Percentiles rank a stretch among this genome's conserved stretches.
phyloP scores from a whole-genome alignment of 2,797 vertebrate genomes.

The Mareca strepera region DNA sequence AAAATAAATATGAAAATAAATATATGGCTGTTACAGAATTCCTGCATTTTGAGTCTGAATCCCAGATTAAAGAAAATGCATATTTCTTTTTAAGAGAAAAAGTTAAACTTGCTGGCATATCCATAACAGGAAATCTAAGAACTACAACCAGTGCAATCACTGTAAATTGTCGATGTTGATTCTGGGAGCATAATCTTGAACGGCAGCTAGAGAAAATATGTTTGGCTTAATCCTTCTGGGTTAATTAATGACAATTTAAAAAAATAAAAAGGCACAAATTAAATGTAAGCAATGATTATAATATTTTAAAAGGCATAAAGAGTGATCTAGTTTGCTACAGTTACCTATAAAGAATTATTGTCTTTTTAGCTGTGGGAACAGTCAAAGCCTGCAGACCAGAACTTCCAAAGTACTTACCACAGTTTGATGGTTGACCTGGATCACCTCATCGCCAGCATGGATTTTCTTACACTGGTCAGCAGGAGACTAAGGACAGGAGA shows the following conservation, averaged over 20 bases:
- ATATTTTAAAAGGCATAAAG: not conserved
- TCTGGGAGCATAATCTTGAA: not conserved
- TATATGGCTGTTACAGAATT: not conserved
- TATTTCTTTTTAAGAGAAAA: not conserved
- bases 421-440: conserved; percentile 81
- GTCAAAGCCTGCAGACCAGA: not conserved
- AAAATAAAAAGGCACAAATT: not conserved
- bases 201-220: not conserved
- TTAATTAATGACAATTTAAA: not conserved
- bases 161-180: not conserved
- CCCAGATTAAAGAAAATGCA: not conserved
- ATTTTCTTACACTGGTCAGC: conserved; percentile 82
- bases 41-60: not conserved
- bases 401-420: conserved; percentile 72
- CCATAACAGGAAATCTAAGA: not conserved
- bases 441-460: conserved; percentile 81
- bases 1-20: not conserved
- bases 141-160: not conserved
- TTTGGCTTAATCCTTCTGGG: not conserved
- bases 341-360: not conserved
- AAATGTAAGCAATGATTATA: not conserved
- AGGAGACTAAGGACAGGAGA: conserved; percentile 72
- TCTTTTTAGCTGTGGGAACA: not conserved
- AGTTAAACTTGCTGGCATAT: not conserved
- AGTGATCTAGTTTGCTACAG: not conserved